Evolutionary conservation across 1,140 invertebrate genomes (phyloP).

Genomic region (Trypoxylus dichotomus): DNA sequence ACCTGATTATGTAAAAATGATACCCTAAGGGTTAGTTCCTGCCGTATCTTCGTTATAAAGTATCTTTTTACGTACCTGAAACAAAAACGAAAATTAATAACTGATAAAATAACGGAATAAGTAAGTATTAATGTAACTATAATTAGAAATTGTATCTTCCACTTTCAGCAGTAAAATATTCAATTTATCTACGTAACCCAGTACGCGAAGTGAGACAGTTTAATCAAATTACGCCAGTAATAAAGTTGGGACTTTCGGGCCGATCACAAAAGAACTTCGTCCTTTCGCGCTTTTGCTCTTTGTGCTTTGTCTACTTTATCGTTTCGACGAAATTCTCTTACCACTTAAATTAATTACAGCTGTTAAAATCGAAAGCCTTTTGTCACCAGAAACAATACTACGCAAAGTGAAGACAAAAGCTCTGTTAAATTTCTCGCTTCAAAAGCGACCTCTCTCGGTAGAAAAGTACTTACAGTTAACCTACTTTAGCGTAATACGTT

Average conservation of each 20-base stretch:
- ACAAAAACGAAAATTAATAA: not conserved
- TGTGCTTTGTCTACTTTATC: not conserved
- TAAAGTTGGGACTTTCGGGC: conserved; percentile 11
- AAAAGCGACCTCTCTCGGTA: not conserved
- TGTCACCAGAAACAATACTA: conserved; percentile 11
- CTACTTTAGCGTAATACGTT: not conserved
- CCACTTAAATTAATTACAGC: conserved; percentile 20
- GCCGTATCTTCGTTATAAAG: too few relatives aligned
- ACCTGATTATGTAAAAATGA: not conserved
- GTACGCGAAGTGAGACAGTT: not conserved
- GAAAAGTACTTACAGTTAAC: not conserved
- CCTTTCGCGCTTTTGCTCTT: not conserved
- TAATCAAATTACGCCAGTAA: conserved; percentile 11
- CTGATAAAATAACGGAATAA: not conserved
- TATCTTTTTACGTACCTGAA: not conserved
- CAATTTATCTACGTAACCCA: not conserved
- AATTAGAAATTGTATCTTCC: not conserved
- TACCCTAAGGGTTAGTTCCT: not conserved
- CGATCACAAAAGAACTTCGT: not conserved
- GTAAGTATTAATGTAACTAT: not conserved
- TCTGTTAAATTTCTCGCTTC: not conserved
- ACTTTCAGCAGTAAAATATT: not conserved
- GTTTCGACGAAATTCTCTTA: not conserved
- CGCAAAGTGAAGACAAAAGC: conserved; percentile 8
- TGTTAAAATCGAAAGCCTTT: conserved; percentile 23